A percentile compares a stretch with the other conserved stretches of the same genome.
Evolutionary conservation across 30 jellyfish, hydroid and myxozoan genomes (phyloP).

Genomic region (Turritopsis dohrnii): DNA sequence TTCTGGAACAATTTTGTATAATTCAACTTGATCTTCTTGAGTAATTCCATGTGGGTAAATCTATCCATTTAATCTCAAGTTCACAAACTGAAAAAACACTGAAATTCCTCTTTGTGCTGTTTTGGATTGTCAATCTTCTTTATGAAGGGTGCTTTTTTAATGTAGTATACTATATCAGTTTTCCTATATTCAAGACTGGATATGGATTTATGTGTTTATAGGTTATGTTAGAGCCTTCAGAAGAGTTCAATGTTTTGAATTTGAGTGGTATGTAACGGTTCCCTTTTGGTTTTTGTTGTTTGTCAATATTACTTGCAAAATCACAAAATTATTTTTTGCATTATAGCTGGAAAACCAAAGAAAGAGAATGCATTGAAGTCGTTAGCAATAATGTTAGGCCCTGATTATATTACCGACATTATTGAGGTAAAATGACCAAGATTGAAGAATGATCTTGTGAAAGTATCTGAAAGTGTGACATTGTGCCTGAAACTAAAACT

Average conservation of each 20-base stretch:
- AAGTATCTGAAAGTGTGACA: no score
- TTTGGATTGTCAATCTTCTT: background rate
- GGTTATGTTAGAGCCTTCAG: conserved; percentile 90
- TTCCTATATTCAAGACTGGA: no score
- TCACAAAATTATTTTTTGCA: background rate
- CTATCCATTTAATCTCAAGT: no score
- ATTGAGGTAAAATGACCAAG: conserved; percentile 61
- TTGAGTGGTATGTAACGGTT: conserved; percentile 60
- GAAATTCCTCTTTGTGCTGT: no score
- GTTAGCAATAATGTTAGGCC: conserved; percentile 88
- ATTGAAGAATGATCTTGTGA: no score
- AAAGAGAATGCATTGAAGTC: conserved; percentile 76
- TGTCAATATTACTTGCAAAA: background rate
- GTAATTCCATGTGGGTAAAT: no score
- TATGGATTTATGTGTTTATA: conserved; percentile 3
- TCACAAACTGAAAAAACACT: no score
- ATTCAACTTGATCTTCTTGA: no score
- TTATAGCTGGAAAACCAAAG: conserved; percentile 91
- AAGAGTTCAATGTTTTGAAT: conserved; percentile 80
- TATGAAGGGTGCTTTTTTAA: no score
- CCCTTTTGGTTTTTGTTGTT: background rate
- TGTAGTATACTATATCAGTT: no score
- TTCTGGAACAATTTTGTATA: no score
- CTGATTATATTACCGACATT: conserved; percentile 88
- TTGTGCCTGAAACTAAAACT: no score